Evolutionary conservation across 2,888 invertebrate species (phyloP).

Genomic region (Drosophila mayaguana): DNA sequence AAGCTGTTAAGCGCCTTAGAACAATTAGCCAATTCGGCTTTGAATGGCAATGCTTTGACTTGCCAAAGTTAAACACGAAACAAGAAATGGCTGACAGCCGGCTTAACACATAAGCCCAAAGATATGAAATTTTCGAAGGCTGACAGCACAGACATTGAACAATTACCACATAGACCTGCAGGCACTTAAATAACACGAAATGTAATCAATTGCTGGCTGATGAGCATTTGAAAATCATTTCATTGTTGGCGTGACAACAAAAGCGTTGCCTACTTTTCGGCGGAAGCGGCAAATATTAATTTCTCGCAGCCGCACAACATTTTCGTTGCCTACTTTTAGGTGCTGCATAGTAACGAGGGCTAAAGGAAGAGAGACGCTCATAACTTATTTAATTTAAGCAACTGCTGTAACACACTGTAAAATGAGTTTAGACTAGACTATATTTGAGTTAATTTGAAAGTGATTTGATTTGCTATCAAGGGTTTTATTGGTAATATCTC

Average conservation of each 20-base stretch:
- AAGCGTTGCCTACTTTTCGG: constrained; percentile 37
- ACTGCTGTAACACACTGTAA: constrained; percentile 20
- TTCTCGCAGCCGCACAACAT: constrained; percentile 48
- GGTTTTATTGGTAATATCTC: too few species aligned
- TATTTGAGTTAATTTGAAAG: background rate
- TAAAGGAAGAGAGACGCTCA: constrained; percentile 6
- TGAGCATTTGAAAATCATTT: constrained; percentile 49
- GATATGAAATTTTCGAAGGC: constrained; percentile 36
- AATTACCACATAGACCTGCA: constrained; percentile 27
- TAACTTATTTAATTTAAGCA: constrained; percentile 51
- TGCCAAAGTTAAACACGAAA: constrained; percentile 38
- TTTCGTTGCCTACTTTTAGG: constrained; percentile 57
- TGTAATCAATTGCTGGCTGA: constrained; percentile 51
- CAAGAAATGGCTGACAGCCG: constrained; percentile 29
- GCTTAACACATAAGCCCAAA: constrained; percentile 43
- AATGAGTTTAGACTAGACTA: background rate
- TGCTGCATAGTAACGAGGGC: constrained; percentile 39
- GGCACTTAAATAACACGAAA: constrained; percentile 49
- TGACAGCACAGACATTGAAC: constrained; percentile 10
- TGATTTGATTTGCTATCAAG: too few species aligned
- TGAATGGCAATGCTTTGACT: constrained; percentile 37
- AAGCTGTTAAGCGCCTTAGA: constrained; percentile 73
- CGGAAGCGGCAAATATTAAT: constrained; percentile 53
- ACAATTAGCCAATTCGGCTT: constrained; percentile 60
- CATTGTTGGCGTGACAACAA: constrained; percentile 52